Evolutionary conservation across 2,888 invertebrate genomes (phyloP), one percentile per base, ranked within the genome.

Genomic region (Pteria penguin): DNA sequence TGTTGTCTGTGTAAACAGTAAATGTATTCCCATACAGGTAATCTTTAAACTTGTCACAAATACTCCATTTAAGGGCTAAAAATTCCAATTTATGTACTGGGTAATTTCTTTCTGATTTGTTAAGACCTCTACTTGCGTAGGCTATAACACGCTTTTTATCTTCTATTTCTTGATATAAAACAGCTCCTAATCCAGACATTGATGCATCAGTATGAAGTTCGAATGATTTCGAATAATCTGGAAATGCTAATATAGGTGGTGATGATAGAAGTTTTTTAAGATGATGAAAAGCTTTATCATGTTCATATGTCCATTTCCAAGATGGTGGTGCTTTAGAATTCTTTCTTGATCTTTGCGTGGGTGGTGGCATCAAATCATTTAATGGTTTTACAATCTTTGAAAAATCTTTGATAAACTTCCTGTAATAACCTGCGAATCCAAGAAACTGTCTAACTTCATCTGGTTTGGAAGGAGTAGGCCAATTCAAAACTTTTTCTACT

Each of bases 141-240:
- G 79, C 72, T n/a, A 80, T 80, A 5, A 78, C 78, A 24, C 36
- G 27, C 45, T 62, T 72, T n/a, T 67, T 14, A 14, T 67, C 72
- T 4, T 74, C 58, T 36, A 79, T 72, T 18, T 55, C 26, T 57
- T 73, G 65, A 54, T 81, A 79, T n/a, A 79, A 52, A 2, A 81
- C 67, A 3, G 78, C 78, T 54, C 80, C 79, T 24, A 80, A 31
- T 22, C 62, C 79, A 45, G 55, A 24, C 4, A 45, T 4, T 11
- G 69, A 73, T 1, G 75, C 80, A 54, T 82, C 82, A 5, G 70
- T 73, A 27, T 82, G 79, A 2, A 79, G 55, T 61, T 82, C 80
- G 63, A 76, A 82, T 0, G 82, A 70, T 29, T 52, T 11, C 1
- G 26, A 3, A 33, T 65, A 79, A 58, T 79, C 74, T 5, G 76